Conservation (phyloP, 2,113 vertebrate genomes). For the Nothoprocta pentlandii region DNA sequence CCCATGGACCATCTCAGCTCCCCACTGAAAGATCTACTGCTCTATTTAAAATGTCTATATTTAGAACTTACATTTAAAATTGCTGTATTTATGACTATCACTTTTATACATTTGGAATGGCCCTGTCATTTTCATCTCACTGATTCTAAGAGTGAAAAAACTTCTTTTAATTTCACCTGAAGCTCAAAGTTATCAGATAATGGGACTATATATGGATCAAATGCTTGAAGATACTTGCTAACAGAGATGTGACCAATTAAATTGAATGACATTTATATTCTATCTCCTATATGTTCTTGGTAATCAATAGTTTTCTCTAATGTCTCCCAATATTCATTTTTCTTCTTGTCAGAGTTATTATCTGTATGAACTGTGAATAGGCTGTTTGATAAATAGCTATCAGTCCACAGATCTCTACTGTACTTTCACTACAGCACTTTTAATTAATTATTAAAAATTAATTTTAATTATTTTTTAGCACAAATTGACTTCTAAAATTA, state of each 20-base stretch:
- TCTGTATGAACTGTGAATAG: not conserved
- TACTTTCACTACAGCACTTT: not conserved
- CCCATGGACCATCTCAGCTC: not conserved
- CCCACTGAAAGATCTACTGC: fast-evolving
- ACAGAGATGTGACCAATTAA: not conserved
- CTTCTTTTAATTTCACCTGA: not conserved
- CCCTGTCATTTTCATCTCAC: not conserved
- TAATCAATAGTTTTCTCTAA: not conserved
- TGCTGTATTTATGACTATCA: not conserved
- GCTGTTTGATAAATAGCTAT: not conserved
- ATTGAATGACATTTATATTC: not conserved
- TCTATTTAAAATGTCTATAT: not conserved
- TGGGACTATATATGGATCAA: not conserved
- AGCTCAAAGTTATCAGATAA: not conserved
- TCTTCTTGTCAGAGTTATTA: not conserved
- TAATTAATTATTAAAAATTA: not conserved
- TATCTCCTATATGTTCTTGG: not conserved
- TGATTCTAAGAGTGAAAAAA: not conserved
- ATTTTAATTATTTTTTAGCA: no score
- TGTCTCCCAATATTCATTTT: not conserved
- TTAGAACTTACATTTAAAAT: not conserved
- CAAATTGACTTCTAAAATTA: not conserved
- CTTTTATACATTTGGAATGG: not conserved
- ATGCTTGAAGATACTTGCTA: not conserved
- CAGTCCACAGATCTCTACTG: not conserved